Evolutionary conservation across 2,888 invertebrate species (phyloP).

Genomic region (Drosophila anomalata): DNA sequence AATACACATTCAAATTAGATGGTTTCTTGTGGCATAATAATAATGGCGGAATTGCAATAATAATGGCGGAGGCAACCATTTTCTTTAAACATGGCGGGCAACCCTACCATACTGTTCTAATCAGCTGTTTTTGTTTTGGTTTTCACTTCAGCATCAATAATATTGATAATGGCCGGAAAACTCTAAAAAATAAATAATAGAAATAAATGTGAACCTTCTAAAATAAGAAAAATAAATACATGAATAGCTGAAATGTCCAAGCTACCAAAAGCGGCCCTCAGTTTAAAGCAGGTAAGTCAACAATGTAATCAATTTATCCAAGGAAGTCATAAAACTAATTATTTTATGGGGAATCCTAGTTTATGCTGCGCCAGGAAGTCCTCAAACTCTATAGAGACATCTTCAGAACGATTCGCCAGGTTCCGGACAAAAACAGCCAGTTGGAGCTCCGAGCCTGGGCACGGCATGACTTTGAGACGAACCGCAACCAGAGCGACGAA

Average conservation of each 20-base stretch:
- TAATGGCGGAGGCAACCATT: neutral
- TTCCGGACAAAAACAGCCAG: conserved; percentile 87
- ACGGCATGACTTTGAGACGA: conserved; percentile 89
- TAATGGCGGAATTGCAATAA: neutral
- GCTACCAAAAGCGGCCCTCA: conserved; percentile 85
- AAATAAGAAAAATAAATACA: neutral
- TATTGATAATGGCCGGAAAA: neutral
- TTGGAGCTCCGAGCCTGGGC: conserved; percentile 90
- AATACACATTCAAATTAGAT: too few relatives aligned
- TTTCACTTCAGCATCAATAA: conserved; percentile 3
- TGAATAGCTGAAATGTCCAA: conserved; percentile 65
- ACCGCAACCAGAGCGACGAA: conserved; percentile 90
- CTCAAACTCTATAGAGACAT: conserved; percentile 90
- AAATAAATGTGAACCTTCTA: neutral
- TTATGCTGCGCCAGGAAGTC: conserved; percentile 91
- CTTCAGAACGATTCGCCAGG: conserved; percentile 87
- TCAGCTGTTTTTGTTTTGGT: conserved; percentile 58
- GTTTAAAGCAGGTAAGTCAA: conserved; percentile 86
- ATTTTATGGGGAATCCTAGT: conserved; percentile 85
- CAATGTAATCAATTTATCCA: neutral
- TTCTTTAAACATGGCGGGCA: neutral
- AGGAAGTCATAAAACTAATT: neutral
- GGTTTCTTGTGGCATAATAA: neutral
- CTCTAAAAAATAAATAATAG: neutral
- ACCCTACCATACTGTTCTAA: conserved; percentile 8